A percentile compares a stretch with the other conserved stretches of the same genome.
Conservation (phyloP, 2,113 vertebrate genomes). For the Ameiurus melas region DNA sequence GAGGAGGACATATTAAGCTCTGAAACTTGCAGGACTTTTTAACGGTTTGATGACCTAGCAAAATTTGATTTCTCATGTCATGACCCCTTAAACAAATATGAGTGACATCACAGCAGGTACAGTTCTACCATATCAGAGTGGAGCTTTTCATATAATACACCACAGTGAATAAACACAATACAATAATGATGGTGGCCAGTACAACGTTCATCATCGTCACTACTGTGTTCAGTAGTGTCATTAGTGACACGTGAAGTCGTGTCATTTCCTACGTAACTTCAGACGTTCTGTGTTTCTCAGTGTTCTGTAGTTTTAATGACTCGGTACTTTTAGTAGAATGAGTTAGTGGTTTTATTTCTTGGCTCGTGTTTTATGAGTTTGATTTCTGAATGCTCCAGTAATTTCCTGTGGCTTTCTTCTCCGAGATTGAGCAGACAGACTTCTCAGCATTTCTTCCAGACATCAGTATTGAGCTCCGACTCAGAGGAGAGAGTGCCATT, state of each 20-base stretch:
- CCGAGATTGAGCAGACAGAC: background rate
- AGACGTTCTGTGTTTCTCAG: background rate
- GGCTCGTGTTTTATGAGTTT: background rate
- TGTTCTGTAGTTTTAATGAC: background rate
- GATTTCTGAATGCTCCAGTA: background rate
- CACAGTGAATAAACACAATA: background rate
- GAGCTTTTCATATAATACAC: background rate
- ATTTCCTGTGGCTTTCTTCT: constrained; percentile 33
- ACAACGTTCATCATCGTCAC: background rate
- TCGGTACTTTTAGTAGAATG: background rate
- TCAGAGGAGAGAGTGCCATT: background rate
- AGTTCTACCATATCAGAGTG: background rate
- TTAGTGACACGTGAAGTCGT: background rate
- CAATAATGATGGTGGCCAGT: background rate
- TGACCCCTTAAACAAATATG: background rate
- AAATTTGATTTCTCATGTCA: too few relatives aligned
- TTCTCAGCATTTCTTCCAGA: constrained; percentile 26
- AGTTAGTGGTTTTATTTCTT: background rate
- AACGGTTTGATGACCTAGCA: too few relatives aligned
- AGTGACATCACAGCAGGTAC: background rate
- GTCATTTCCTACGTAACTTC: background rate
- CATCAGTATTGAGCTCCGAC: constrained; percentile 11
- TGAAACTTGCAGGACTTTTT: too few relatives aligned
- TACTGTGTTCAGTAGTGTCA: background rate
- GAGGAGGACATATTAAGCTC: too few relatives aligned